Conservation (phyloP, 53 echinoderm and acorn worm genomes). For the Echinometra lucunter region DNA sequence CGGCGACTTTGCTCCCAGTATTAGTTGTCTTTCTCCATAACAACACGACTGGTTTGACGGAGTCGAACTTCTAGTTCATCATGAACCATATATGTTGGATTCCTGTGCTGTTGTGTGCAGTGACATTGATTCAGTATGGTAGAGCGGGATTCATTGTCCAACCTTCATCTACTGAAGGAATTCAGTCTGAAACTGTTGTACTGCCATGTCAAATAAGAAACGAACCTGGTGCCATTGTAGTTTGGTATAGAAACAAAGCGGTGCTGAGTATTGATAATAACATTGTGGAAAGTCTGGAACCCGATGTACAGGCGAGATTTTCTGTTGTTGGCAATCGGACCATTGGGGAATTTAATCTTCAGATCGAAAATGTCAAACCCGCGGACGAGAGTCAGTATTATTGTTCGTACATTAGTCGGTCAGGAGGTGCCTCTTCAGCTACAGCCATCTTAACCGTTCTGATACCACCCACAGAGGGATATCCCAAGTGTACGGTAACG, state of each 20-base stretch:
- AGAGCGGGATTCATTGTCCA: conserved; percentile 52
- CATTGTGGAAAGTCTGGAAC: conserved; percentile 70
- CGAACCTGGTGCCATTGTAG: conserved; percentile 66
- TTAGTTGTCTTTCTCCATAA: background rate
- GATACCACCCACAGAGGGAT: conserved; percentile 81
- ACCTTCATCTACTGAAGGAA: conserved; percentile 54
- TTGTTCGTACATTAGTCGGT: conserved; percentile 79
- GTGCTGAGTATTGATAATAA: conserved; percentile 80
- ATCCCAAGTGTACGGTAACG: conserved; percentile 79
- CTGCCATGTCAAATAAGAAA: conserved; percentile 54
- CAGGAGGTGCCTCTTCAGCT: conserved; percentile 78
- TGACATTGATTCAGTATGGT: background rate
- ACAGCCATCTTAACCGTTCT: conserved; percentile 82
- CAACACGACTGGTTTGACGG: background rate
- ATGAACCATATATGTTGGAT: conserved; percentile 69
- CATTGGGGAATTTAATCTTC: conserved; percentile 84
- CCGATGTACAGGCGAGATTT: conserved; percentile 74
- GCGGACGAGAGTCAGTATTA: conserved; percentile 82
- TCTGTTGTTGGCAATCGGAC: conserved; percentile 82
- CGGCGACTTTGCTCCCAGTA: background rate
- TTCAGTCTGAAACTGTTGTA: conserved; percentile 63
- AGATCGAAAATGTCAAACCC: conserved; percentile 77
- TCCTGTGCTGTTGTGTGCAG: conserved; percentile 36
- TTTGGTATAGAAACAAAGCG: conserved; percentile 84
- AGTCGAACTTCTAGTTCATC: background rate